A percentile compares a stretch with the other conserved stretches of the same genome.
Evolutionary conservation across 2,113 vertebrate species (phyloP).

Genomic region (Anarrhichthys ocellatus): DNA sequence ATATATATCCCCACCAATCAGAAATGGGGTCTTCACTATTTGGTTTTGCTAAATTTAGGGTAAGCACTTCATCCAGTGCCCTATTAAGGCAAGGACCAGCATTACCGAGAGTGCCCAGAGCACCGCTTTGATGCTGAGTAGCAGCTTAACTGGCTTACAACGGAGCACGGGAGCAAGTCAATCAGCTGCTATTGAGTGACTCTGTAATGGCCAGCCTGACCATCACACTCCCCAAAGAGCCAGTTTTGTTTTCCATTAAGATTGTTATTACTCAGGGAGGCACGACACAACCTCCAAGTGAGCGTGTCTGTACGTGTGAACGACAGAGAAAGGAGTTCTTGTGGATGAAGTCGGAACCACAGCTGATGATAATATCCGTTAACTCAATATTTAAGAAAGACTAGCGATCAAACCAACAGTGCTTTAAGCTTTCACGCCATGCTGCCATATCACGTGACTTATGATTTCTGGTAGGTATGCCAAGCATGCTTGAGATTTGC

Average conservation of each 20-base stretch:
- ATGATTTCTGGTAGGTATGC: neutral
- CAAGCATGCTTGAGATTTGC: neutral
- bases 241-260: constrained; percentile 81
- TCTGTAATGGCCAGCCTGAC: constrained; percentile 75
- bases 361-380: neutral
- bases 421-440: neutral
- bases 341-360: constrained; percentile 3
- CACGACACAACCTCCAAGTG: constrained; percentile 28
- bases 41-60: constrained; percentile 52
- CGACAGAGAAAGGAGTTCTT: constrained; percentile 3
- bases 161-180: constrained; percentile 59
- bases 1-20: constrained; percentile 39
- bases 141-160: constrained; percentile 72
- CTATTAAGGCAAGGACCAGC: constrained; percentile 43
- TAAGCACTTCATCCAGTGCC: constrained; percentile 64
- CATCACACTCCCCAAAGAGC: constrained; percentile 71
- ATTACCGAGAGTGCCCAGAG: constrained; percentile 42
- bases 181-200: constrained; percentile 77
- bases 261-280: constrained; percentile 67
- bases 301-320: constrained; percentile 21
- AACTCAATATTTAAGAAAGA: neutral
- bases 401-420: neutral
- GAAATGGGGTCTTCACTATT: constrained; percentile 50
- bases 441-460: neutral
- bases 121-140: constrained; percentile 60